These are phyloP conservation scores for Labeo calbasu DNA, from an alignment of 2,797 vertebrate species.

Conservation along the genomic window DNA sequence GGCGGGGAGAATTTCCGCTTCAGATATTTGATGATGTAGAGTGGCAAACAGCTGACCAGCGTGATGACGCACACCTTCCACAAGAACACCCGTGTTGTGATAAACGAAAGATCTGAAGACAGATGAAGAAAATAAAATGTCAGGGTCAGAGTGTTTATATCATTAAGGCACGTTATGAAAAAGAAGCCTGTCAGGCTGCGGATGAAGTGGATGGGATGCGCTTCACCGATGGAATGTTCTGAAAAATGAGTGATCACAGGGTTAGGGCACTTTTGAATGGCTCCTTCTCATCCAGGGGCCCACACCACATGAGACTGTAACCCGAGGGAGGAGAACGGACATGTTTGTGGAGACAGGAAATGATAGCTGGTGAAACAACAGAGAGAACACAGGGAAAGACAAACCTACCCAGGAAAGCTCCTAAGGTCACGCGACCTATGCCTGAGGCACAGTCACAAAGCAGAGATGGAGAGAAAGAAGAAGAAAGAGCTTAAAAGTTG, in stretches of 20 bases:
- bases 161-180: neutral
- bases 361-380: slow-evolving; percentile 30
- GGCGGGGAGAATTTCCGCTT: slow-evolving; percentile 96
- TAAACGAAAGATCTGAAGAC: slow-evolving; percentile 90
- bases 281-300: slow-evolving; percentile 20
- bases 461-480: slow-evolving; percentile 54
- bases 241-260: slow-evolving; percentile 19
- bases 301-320: slow-evolving; percentile 10
- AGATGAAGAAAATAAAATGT: neutral
- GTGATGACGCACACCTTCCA: slow-evolving; percentile 98
- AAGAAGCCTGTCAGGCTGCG: neutral
- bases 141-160: slow-evolving; percentile 3
- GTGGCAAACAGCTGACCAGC: slow-evolving; percentile 96
- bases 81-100: slow-evolving; percentile 91
- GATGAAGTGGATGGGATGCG: slow-evolving; percentile 25
- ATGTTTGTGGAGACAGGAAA: slow-evolving; percentile 15
- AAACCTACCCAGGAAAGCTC: slow-evolving; percentile 93
- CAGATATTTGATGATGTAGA: slow-evolving; percentile 97
- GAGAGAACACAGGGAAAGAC: slow-evolving; percentile 44
- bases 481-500: slow-evolving; percentile 26
- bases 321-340: slow-evolving; percentile 37
- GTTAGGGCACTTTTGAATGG: slow-evolving; percentile 15
- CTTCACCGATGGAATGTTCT: slow-evolving; percentile 5
- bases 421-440: slow-evolving; percentile 91
- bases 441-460: slow-evolving; percentile 74